A percentile compares a stretch with the other conserved stretches of the same genome.
Evolutionary conservation across 2,797 vertebrate species (phyloP).

Genomic region (Sparidentex hasta): DNA sequence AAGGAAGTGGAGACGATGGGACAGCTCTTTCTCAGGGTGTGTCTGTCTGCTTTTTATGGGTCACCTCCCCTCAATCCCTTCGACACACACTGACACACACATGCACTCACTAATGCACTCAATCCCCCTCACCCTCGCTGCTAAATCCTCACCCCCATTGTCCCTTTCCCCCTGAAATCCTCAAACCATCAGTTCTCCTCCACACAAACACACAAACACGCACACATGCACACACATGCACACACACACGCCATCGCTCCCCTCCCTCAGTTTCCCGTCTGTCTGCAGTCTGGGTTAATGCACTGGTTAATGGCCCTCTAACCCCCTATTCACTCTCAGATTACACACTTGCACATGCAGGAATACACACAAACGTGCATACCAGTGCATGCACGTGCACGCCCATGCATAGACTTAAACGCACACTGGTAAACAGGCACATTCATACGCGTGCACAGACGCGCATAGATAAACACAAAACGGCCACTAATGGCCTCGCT

Average conservation of each 20-base stretch:
- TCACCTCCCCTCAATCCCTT: conserved; percentile 74
- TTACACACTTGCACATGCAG: conserved; percentile 57
- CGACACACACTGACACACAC: conserved; percentile 57
- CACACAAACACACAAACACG: conserved; percentile 2
- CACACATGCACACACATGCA: conserved; percentile 9
- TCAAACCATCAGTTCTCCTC: conserved; percentile 43
- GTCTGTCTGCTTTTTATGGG: conserved; percentile 75
- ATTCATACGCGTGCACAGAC: background rate
- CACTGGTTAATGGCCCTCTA: conserved; percentile 75
- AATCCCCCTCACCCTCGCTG: conserved; percentile 63
- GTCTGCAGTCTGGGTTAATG: conserved; percentile 73
- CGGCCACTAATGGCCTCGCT: conserved; percentile 61
- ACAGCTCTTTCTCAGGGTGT: conserved; percentile 52
- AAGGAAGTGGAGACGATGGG: conserved; percentile 27
- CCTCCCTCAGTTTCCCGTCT: conserved; percentile 28
- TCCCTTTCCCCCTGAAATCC: conserved; percentile 75
- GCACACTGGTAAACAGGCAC: conserved; percentile 3
- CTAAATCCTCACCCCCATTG: conserved; percentile 77
- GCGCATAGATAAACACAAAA: conserved; percentile 28
- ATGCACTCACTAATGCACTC: conserved; percentile 72
- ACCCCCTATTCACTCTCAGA: conserved; percentile 75
- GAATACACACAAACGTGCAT: conserved; percentile 26
- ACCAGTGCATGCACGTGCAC: conserved; percentile 14
- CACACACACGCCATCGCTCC: conserved; percentile 13
- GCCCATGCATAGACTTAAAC: conserved; percentile 8